Conservation (phyloP, 2,797 vertebrate genomes). For the Antrozous pallidus region DNA sequence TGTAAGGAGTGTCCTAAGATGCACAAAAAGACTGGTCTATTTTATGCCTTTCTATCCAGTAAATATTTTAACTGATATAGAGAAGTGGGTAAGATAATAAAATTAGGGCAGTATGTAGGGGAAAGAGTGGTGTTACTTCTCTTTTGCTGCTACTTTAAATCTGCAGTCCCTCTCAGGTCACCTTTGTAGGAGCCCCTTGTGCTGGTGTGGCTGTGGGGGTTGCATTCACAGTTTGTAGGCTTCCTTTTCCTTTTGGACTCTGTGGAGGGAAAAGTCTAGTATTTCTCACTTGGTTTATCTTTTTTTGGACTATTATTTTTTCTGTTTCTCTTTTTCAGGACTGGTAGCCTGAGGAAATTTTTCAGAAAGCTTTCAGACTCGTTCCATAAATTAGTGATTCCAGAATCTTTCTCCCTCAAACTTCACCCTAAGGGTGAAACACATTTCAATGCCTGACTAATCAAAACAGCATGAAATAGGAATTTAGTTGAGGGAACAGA, state of each 20-base stretch:
- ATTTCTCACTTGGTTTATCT: slow-evolving; percentile 31
- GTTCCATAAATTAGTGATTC: slow-evolving; percentile 45
- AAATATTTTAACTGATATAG: neutral
- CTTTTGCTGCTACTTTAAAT: neutral
- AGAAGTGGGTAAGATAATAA: neutral
- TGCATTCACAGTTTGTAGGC: neutral
- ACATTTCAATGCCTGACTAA: neutral
- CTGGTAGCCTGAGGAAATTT: slow-evolving; percentile 18
- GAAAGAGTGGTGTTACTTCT: neutral
- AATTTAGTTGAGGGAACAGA: neutral
- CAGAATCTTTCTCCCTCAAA: neutral
- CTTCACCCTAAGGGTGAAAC: neutral
- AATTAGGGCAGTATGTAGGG: neutral
- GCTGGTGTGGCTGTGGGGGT: neutral
- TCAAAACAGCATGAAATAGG: neutral
- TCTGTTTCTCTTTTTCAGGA: slow-evolving; percentile 9
- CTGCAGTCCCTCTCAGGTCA: neutral
- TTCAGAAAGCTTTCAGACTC: slow-evolving; percentile 47
- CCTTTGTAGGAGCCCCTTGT: neutral
- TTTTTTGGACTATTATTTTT: slow-evolving; percentile 17
- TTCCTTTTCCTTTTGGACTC: neutral
- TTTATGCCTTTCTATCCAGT: neutral
- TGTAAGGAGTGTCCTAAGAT: neutral
- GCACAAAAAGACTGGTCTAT: neutral
- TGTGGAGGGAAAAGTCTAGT: neutral